A percentile compares a stretch with the other conserved stretches of the same genome.
phyloP scores from a whole-genome alignment of 2,113 vertebrate species.

The Pholis gunnellus region DNA sequence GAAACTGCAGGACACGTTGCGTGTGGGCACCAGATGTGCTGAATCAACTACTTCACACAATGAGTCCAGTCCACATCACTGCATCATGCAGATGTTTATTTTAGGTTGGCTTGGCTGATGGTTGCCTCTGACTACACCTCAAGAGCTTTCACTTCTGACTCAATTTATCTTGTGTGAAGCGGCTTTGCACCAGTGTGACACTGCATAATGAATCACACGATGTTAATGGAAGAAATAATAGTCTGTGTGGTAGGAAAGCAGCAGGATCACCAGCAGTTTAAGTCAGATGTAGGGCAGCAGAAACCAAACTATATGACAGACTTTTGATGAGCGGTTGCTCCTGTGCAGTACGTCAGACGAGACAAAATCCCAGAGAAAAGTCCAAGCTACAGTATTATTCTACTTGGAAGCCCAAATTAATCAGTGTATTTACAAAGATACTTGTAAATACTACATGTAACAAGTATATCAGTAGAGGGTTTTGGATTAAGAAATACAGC shows the following conservation, averaged over 20 bases:
- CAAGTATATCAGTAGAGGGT: background rate
- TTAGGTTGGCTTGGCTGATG: background rate
- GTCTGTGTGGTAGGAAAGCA: background rate
- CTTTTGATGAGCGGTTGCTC: background rate
- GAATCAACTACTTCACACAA: constrained; percentile 17
- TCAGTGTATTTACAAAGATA: background rate
- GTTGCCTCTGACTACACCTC: background rate
- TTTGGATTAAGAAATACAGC: background rate
- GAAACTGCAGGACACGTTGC: constrained; percentile 39
- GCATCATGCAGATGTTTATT: constrained; percentile 31
- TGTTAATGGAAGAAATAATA: constrained; percentile 14
- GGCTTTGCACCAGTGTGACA: constrained; percentile 10
- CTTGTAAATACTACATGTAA: background rate
- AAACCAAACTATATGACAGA: constrained; percentile 8
- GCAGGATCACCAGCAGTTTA: constrained; percentile 9
- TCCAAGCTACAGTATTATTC: background rate
- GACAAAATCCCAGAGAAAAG: constrained; percentile 1
- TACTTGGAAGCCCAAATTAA: background rate
- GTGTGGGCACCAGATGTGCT: constrained; percentile 38
- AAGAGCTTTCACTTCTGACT: constrained; percentile 5
- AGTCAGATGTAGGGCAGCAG: background rate
- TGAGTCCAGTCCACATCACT: constrained; percentile 4
- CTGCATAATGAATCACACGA: constrained; percentile 28
- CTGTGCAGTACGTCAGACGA: background rate
- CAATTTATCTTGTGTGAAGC: background rate